Base-by-base conservation (phyloP, 2,888 invertebrate species). In the Selenia dentaria region DNA sequence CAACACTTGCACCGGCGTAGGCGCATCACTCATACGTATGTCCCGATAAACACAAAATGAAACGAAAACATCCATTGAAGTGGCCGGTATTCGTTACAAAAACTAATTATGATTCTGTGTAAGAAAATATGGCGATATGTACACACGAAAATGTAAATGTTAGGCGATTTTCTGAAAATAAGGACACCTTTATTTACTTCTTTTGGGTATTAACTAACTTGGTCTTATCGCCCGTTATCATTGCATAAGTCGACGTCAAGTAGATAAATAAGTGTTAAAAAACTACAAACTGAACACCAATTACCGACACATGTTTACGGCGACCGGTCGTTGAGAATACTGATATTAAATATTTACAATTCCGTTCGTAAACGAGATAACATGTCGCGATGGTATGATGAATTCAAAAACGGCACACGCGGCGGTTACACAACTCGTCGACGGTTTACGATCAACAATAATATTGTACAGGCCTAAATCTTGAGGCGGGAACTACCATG, bases 1-100 rank as follows among this genome's bases (percentile, higher is more conserved):
- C 78, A 80, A 86, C 85, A 86, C 87, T 87, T 85, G 84, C 81
- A 85, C 70, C 78, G 81, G 73, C 71, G 81, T 81, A 74, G 83
- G 70, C 83, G 83, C 86, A 83, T 88, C 88, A 83, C 73, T 87
- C 85, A 83, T 81, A 70, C 63, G 59, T 68, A 72, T 51, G 40
- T 50, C 38, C 43, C 43, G 44, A 43, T 50, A 46, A 44, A 43
- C 50, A 56, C 39, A n/a, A 50, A 34, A 41, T 37, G 27, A 38
- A 51, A 62, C 49, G 26, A 53, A 57, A 57, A 49, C 54, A 39
- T 45, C 54, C 47, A 54, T 49, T 51, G 53, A 47, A 53, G 44
- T 44, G 38, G 35, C 48, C 35, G 22, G 16, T 36, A 34, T 39
- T 16, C 18, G 8, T 13, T 22, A 32, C 16, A 27, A 6, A 25